These are phyloP conservation scores for Cervus canadensis DNA, from an alignment of 2,113 vertebrate genomes.

Conservation along the genomic window DNA sequence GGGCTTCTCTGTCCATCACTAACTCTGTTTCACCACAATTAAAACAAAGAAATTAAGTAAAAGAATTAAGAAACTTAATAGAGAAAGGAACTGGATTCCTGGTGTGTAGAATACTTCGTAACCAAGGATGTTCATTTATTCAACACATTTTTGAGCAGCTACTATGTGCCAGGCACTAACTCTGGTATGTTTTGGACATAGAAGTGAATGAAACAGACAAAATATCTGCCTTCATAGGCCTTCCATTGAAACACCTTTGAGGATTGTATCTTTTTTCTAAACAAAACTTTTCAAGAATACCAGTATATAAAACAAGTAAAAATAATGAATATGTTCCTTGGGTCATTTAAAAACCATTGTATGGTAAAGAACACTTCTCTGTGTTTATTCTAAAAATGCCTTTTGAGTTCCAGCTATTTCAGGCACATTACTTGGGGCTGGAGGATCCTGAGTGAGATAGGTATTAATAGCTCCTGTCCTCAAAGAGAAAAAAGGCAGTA, in stretches of 20 bases:
- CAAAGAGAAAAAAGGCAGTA: not conserved
- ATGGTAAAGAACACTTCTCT: not conserved
- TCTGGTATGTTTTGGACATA: not conserved
- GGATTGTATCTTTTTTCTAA: not conserved
- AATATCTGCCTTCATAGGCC: not conserved
- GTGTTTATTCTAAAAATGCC: not conserved
- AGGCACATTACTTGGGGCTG: not conserved
- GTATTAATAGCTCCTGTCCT: not conserved
- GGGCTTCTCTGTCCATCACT: not conserved
- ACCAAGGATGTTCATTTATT: not conserved
- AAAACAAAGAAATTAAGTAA: not conserved
- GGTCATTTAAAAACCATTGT: constrained; percentile 10
- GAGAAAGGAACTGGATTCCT: not conserved
- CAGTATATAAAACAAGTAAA: not conserved
- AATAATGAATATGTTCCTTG: constrained; percentile 9
- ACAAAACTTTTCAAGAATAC: not conserved
- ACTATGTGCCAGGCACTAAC: not conserved
- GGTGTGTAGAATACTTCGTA: not conserved
- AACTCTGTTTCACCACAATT: not conserved
- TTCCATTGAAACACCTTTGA: not conserved
- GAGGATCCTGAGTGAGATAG: not conserved
- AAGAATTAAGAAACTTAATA: not conserved
- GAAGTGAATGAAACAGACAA: not conserved
- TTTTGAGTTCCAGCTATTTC: not conserved
- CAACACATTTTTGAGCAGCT: not conserved